Evolutionary conservation across 2,113 vertebrate genomes (phyloP).

Genomic region (Leucoraja erinaceus): DNA sequence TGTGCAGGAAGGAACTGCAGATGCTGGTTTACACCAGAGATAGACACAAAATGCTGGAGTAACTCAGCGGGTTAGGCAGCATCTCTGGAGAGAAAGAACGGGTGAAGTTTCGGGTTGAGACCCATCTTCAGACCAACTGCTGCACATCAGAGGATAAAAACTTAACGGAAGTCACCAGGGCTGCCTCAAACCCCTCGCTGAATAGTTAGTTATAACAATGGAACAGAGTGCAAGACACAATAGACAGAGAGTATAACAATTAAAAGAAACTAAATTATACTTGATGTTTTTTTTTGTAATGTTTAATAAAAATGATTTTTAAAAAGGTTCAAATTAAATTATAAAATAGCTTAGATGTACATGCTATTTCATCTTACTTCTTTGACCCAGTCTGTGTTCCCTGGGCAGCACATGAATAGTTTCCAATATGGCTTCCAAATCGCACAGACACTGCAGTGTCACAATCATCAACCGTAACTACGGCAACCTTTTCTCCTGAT

Average conservation of each 20-base stretch:
- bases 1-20: no score
- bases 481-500: conserved; percentile 87
- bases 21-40: no score
- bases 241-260: background rate
- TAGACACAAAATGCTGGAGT: no score
- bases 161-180: background rate
- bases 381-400: conserved; percentile 91
- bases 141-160: background rate
- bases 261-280: background rate
- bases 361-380: conserved; percentile 66
- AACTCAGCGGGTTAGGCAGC: no score
- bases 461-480: conserved; percentile 87
- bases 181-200: background rate
- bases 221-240: background rate
- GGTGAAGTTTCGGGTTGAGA: no score
- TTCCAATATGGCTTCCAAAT: conserved; percentile 76
- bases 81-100: no score
- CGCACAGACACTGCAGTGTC: conserved; percentile 86
- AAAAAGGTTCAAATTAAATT: background rate
- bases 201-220: background rate
- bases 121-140: no score
- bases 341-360: background rate
- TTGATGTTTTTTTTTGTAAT: background rate
- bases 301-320: background rate
- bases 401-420: conserved; percentile 91